Conservation (phyloP, 1,140 invertebrate species). For the Scaptomyza graminum region DNA sequence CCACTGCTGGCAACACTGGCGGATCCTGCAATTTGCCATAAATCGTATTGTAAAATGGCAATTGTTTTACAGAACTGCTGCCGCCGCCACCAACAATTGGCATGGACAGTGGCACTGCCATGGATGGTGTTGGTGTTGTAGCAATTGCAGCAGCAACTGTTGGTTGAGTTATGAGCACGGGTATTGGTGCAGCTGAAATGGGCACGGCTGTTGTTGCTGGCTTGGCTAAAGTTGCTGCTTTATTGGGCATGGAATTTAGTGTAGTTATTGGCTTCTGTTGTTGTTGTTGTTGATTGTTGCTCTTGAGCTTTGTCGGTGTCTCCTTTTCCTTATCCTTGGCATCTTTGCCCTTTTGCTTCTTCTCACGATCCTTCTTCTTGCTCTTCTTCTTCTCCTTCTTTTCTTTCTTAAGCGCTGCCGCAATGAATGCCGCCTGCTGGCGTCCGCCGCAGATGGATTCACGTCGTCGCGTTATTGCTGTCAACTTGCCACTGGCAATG, state of each 20-base stretch:
- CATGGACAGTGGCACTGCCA: conserved; percentile 44
- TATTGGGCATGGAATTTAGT: background rate
- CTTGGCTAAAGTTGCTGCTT: conserved; percentile 19
- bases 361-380: conserved; percentile 74
- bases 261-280: background rate
- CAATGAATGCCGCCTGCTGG: conserved; percentile 60
- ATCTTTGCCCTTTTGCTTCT: conserved; percentile 66
- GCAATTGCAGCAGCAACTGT: conserved; percentile 5
- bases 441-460: conserved; percentile 70
- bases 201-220: conserved; percentile 5
- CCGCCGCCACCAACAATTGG: conserved; percentile 20
- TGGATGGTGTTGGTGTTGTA: conserved; percentile 17
- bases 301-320: conserved; percentile 20
- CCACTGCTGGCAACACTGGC: conserved; percentile 10
- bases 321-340: conserved; percentile 16
- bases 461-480: conserved; percentile 48
- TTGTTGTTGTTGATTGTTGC: conserved; percentile 21
- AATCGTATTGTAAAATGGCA: conserved; percentile 79
- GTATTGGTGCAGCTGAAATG: conserved; percentile 38
- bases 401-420: conserved; percentile 66
- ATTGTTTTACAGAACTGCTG: conserved; percentile 12
- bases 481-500: conserved; percentile 64
- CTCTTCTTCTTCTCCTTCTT: conserved; percentile 69
- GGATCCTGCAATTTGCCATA: conserved; percentile 75
- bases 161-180: conserved; percentile 45